Percentiles rank a stretch among this genome's conserved stretches.
These are phyloP conservation scores for Lycia hirtaria DNA, from an alignment of 2,888 invertebrate genomes.

Conservation along the genomic window DNA sequence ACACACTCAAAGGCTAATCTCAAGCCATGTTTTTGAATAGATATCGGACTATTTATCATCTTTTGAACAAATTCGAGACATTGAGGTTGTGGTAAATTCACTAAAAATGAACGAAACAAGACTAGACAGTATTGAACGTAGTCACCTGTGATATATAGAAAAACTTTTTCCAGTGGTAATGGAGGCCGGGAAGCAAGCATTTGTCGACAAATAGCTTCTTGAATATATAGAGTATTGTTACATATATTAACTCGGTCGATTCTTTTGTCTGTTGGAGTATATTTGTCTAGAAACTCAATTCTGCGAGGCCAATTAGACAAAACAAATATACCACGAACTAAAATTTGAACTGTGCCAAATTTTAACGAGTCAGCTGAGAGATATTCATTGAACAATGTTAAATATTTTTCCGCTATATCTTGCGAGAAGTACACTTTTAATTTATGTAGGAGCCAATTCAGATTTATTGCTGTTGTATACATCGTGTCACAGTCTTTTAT, in stretches of 20 bases:
- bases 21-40: slow-evolving; percentile 58
- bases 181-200: slow-evolving; percentile 53
- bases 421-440: slow-evolving; percentile 60
- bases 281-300: slow-evolving; percentile 50
- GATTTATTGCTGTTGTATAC: slow-evolving; percentile 22
- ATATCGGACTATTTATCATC: slow-evolving; percentile 52
- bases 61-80: slow-evolving; percentile 49
- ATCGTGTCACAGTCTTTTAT: slow-evolving; percentile 31
- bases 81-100: slow-evolving; percentile 47
- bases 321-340: slow-evolving; percentile 52
- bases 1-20: slow-evolving; percentile 55
- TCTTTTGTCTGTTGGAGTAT: slow-evolving; percentile 49
- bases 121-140: slow-evolving; percentile 55
- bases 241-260: slow-evolving; percentile 47
- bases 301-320: slow-evolving; percentile 50
- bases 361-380: slow-evolving; percentile 27
- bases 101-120: slow-evolving; percentile 50
- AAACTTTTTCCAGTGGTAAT: slow-evolving; percentile 46
- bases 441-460: slow-evolving; percentile 54
- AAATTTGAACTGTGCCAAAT: slow-evolving; percentile 21
- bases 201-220: slow-evolving; percentile 54
- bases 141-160: slow-evolving; percentile 54
- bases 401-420: slow-evolving; percentile 53
- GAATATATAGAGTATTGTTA: slow-evolving; percentile 41
- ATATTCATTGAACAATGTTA: slow-evolving; percentile 47